Conservation (phyloP, 2,797 vertebrate species). For the Sorex maritimensis region DNA sequence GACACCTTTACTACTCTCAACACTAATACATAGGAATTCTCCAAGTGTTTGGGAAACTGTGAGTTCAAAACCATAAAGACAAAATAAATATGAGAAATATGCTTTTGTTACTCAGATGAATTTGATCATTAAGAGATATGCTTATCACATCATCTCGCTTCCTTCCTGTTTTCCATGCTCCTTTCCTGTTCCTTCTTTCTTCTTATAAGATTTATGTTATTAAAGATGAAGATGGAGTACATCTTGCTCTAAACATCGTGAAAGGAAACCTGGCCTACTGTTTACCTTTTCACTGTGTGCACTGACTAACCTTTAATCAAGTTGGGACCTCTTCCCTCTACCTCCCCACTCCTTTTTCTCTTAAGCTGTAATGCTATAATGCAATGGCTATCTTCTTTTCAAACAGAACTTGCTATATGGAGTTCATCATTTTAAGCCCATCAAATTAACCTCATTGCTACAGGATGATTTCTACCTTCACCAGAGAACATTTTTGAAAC, state of each 20-base stretch:
- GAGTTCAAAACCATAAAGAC: neutral
- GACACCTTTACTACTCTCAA: too few species aligned
- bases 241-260: neutral
- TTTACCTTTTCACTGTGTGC: neutral
- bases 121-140: too few species aligned
- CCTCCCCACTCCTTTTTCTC: neutral
- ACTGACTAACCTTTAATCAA: neutral
- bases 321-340: neutral
- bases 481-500: slow-evolving; percentile 55
- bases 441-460: slow-evolving; percentile 61
- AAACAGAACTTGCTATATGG: slow-evolving; percentile 34
- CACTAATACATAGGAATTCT: neutral
- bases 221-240: neutral
- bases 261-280: neutral
- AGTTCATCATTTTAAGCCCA: slow-evolving; percentile 56
- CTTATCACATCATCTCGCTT: neutral
- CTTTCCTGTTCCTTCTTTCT: neutral
- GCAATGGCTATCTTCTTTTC: neutral
- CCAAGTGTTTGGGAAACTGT: neutral
- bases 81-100: neutral
- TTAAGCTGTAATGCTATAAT: neutral
- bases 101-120: too few species aligned
- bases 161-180: too few species aligned
- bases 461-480: slow-evolving; percentile 26
- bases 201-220: neutral